Evolutionary conservation across 2,797 vertebrate genomes (phyloP).

Genomic region (Tarsius wallacei): DNA sequence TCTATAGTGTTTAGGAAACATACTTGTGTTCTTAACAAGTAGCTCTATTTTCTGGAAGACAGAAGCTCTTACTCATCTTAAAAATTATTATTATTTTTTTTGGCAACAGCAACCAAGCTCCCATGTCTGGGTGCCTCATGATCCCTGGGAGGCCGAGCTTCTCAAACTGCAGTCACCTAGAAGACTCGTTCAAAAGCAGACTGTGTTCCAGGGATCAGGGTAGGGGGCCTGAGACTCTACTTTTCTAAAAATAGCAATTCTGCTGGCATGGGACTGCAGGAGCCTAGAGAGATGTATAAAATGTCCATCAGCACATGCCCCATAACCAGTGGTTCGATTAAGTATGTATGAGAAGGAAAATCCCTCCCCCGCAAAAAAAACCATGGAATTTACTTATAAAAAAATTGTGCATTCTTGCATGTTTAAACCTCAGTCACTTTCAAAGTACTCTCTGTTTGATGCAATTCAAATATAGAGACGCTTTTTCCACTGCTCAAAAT

Average conservation of each 20-base stretch:
- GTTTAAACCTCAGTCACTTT: too few species aligned
- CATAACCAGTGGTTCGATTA: fast-evolving
- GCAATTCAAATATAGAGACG: too few species aligned
- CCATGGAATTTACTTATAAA: too few species aligned
- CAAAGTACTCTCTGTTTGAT: too few species aligned
- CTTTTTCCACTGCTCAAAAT: too few species aligned
- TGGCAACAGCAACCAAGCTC: not conserved
- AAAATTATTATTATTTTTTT: constrained; percentile 21
- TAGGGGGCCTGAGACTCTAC: not conserved
- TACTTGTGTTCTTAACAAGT: not conserved
- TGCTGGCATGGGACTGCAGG: not conserved
- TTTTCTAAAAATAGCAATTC: not conserved
- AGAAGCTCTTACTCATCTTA: not conserved
- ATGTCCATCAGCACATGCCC: fast-evolving
- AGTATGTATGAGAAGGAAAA: not conserved
- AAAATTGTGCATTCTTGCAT: too few species aligned
- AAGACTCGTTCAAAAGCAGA: not conserved
- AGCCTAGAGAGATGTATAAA: fast-evolving
- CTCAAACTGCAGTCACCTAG: fast-evolving
- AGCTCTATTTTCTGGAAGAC: not conserved
- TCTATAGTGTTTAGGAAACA: not conserved
- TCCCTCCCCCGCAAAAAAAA: too few species aligned
- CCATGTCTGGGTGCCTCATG: fast-evolving
- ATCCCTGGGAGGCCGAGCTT: not conserved
- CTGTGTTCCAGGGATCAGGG: fast-evolving